A percentile compares a stretch with the other conserved stretches of the same genome.
phyloP scores from a whole-genome alignment of 2,113 vertebrate genomes.

The Dolichotis patagonum region DNA sequence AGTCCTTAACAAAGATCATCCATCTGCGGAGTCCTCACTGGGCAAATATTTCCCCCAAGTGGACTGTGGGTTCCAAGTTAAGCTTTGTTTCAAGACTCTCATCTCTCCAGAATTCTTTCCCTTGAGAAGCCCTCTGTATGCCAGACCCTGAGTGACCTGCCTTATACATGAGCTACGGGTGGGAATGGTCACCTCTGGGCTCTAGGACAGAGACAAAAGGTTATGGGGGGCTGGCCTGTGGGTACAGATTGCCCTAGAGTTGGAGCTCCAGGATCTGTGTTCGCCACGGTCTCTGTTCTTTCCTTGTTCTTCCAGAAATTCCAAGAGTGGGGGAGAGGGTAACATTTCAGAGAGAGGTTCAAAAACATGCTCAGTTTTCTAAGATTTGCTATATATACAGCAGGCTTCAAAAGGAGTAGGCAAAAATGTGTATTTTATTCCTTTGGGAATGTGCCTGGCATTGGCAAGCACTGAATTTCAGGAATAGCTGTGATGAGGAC shows the following conservation, averaged over 20 bases:
- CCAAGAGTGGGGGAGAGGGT: neutral
- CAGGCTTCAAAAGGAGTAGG: neutral
- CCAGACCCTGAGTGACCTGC: neutral
- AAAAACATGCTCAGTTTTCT: neutral
- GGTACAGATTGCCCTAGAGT: neutral
- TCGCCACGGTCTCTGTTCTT: neutral
- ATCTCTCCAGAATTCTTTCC: neutral
- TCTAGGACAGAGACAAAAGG: neutral
- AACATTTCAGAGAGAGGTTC: neutral
- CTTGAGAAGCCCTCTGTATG: neutral
- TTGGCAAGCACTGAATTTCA: neutral
- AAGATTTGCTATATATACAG: neutral
- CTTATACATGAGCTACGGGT: neutral
- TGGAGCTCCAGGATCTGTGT: neutral
- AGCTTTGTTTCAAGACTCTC: neutral
- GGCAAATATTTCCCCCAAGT: neutral
- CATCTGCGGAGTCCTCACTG: neutral
- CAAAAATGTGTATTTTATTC: too few relatives aligned
- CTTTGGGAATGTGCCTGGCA: neutral
- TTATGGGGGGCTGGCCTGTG: too few relatives aligned
- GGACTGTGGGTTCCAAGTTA: neutral
- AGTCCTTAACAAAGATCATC: neutral
- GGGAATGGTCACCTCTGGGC: neutral
- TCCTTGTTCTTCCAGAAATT: neutral
- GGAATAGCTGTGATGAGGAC: accelerated